Base-by-base conservation (phyloP, 2,113 vertebrate species). In the Alaudala cheleensis region DNA sequence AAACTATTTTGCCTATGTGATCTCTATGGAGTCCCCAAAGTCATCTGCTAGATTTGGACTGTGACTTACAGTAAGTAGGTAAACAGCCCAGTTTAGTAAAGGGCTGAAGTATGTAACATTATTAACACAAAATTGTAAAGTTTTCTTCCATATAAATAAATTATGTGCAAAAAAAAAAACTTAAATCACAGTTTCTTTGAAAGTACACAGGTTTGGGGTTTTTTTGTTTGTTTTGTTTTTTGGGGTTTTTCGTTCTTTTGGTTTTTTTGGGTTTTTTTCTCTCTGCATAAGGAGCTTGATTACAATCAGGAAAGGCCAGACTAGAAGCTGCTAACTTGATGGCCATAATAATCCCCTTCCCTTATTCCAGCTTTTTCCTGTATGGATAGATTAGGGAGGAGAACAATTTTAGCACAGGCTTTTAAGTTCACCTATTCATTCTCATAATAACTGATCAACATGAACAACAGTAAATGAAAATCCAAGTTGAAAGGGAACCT, bases 211-310 rank as follows among this genome's bases (percentile, higher is more conserved):
- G 37, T 37, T 37, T 37, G 37, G 10, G 37, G 37, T 8, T 11
- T 83, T 76, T 57, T 57, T 23, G 5, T 34, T 39, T 24, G 26
- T 26, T 15, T 26, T 51, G 19, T 22, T n/a, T 31, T 33, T 12
- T 33, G 18, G 33, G 31, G 33, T 13, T 23, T 14, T n/a, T n/a
- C 20, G 18, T n/a, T 37, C 31, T 29, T 23, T n/a, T 34, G 3
- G 3, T 15, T 3, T 53, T 28, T n/a, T n/a, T n/a, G n/a, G n/a
- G n/a, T n/a, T n/a, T 31, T 53, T 24, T 20, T 28, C 9, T 0
- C 5, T 60, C 53, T 72, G 9, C 25, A 26, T 44, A 77, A 90
- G 37, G 14, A 74, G 15, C 16, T 18, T 80, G 64, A 88, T 83
- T 93, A 66, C 23, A 93, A 53, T 86, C 70, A 90, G 40, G 26